Conservation (phyloP, 1,140 invertebrate genomes). For the Helicoverpa zea region DNA sequence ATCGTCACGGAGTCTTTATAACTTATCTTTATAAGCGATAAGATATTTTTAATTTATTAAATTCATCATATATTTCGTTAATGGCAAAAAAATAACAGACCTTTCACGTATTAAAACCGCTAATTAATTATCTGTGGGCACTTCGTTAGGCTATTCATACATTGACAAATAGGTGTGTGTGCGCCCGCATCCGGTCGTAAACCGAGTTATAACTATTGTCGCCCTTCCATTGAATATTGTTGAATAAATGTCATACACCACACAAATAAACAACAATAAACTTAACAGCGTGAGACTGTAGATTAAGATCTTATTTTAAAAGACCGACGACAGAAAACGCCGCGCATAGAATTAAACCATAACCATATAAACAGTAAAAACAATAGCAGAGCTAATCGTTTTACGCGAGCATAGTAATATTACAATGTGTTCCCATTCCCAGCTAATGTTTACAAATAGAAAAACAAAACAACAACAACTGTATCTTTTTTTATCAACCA, state of each 20-base stretch:
- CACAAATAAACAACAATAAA: slow-evolving; percentile 38
- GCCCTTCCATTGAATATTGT: slow-evolving; percentile 38
- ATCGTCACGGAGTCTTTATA: too few relatives aligned
- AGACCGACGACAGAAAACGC: too few relatives aligned
- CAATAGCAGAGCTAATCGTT: too few relatives aligned
- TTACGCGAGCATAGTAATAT: too few relatives aligned
- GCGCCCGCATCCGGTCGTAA: slow-evolving; percentile 47
- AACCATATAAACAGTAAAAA: too few relatives aligned
- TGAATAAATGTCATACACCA: slow-evolving; percentile 32
- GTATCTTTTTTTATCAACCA: slow-evolving; percentile 7
- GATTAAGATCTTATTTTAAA: slow-evolving; percentile 21
- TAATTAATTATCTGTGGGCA: slow-evolving; percentile 4
- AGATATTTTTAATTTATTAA: background rate
- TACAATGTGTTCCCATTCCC: background rate
- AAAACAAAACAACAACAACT: background rate
- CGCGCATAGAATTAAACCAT: too few relatives aligned
- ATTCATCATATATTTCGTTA: background rate
- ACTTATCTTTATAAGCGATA: background rate
- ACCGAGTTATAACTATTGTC: slow-evolving; percentile 43
- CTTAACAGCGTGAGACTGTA: slow-evolving; percentile 6
- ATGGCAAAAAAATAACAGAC: background rate
- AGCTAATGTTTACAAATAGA: slow-evolving; percentile 2
- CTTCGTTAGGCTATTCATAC: slow-evolving; percentile 26
- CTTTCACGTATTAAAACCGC: slow-evolving; percentile 7
- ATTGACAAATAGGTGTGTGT: slow-evolving; percentile 27